Evolutionary conservation across 2,797 vertebrate species (phyloP).

Genomic region (Buphagus erythrorhynchus): DNA sequence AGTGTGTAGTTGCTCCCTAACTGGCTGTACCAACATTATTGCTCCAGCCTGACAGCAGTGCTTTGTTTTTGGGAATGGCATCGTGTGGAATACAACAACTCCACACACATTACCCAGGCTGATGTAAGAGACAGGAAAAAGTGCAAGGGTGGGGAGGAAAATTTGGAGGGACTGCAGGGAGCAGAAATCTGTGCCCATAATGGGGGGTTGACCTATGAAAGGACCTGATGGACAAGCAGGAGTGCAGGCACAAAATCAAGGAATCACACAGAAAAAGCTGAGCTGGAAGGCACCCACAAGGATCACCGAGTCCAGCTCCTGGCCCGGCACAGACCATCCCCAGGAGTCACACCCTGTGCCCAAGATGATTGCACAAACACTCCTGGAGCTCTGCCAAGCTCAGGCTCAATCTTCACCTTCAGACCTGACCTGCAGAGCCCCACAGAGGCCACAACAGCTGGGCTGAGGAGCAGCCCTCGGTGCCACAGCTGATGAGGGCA

Average conservation of each 20-base stretch:
- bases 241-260: not conserved
- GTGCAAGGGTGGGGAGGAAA: not conserved
- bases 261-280: not conserved
- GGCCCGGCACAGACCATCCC: not conserved
- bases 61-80: not conserved
- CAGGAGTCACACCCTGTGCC: not conserved
- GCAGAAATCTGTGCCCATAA: not conserved
- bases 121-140: not conserved
- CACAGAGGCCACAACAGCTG: not conserved
- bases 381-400: not conserved
- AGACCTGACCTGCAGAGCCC: not conserved
- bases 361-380: fast-evolving
- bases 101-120: not conserved
- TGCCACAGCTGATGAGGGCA: not conserved
- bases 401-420: not conserved
- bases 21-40: not conserved
- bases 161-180: not conserved
- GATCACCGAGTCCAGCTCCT: fast-evolving
- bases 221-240: not conserved
- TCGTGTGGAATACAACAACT: not conserved
- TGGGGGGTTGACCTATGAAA: fast-evolving
- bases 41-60: not conserved
- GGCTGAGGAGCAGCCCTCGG: not conserved
- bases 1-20: not conserved
- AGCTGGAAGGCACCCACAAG: not conserved